phyloP scores from a whole-genome alignment of 2,113 vertebrate species.

The Melanocharis versteri region DNA sequence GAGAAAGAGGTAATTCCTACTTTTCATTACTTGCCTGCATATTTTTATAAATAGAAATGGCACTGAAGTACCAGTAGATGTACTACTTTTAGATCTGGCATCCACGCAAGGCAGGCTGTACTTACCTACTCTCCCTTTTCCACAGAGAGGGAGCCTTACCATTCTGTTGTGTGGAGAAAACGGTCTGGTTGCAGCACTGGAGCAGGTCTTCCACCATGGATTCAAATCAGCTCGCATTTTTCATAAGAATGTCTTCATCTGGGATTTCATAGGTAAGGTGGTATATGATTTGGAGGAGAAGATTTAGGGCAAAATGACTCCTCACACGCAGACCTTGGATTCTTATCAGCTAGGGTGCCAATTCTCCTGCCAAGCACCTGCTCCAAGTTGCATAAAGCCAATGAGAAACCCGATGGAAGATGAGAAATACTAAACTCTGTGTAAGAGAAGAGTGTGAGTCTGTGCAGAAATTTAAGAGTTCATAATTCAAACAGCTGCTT shows the following conservation, averaged over 20 bases:
- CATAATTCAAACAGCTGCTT: not conserved
- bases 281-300: not conserved
- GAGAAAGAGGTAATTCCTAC: constrained; percentile 89
- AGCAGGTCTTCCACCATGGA: constrained; percentile 94
- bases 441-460: not conserved
- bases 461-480: not conserved
- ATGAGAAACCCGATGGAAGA: not conserved
- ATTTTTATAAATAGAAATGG: not conserved
- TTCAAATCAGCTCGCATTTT: constrained; percentile 90
- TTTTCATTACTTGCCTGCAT: not conserved
- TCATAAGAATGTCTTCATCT: constrained; percentile 95
- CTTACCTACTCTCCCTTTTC: not conserved
- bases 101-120: not conserved
- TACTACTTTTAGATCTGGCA: not conserved
- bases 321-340: rapidly evolving
- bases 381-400: not conserved
- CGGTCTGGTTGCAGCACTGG: constrained; percentile 87
- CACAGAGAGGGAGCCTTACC: constrained; percentile 91
- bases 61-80: not conserved
- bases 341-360: not conserved
- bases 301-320: not conserved
- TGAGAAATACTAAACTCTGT: not conserved
- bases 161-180: constrained; percentile 91
- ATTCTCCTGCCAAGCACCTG: not conserved
- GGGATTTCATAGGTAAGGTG: constrained; percentile 93